These are phyloP conservation scores for Agonopterix heracliana DNA, from an alignment of 2,888 invertebrate genomes.

Conservation along the genomic window DNA sequence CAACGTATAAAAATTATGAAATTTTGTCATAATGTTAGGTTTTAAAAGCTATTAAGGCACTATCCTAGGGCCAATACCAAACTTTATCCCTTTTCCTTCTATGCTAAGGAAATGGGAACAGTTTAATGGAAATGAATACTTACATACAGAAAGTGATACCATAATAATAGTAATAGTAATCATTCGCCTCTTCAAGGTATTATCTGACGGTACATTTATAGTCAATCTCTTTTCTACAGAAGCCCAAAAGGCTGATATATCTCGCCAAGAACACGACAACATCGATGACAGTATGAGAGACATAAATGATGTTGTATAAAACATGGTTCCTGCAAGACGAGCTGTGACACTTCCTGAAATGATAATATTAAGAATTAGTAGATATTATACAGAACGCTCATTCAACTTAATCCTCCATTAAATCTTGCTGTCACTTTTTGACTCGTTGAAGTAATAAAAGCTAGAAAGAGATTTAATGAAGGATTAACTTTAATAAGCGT, in stretches of 20 bases:
- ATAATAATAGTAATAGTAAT: conserved; percentile 23
- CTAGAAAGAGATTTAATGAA: too few species aligned
- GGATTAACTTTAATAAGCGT: too few species aligned
- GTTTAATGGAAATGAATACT: conserved; percentile 8
- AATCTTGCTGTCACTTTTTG: too few species aligned
- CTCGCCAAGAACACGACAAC: conserved; percentile 32
- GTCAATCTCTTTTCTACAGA: conserved; percentile 30
- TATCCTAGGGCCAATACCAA: too few species aligned
- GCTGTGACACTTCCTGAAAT: conserved; percentile 44
- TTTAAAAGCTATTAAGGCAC: too few species aligned
- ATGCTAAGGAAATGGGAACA: too few species aligned
- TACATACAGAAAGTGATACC: conserved; percentile 28
- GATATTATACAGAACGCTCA: too few species aligned
- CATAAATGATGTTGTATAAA: conserved; percentile 43
- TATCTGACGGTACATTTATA: conserved; percentile 31
- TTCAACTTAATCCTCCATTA: too few species aligned
- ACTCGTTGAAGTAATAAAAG: too few species aligned
- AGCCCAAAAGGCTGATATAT: conserved; percentile 32
- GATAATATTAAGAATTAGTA: neutral
- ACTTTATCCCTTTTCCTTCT: too few species aligned
- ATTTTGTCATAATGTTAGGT: too few species aligned
- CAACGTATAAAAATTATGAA: too few species aligned
- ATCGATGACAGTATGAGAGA: conserved; percentile 39
- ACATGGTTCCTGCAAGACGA: conserved; percentile 48
- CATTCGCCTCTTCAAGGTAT: conserved; percentile 30